phyloP scores from a whole-genome alignment of 2,797 vertebrate genomes.

The Podarcis lilfordi region DNA sequence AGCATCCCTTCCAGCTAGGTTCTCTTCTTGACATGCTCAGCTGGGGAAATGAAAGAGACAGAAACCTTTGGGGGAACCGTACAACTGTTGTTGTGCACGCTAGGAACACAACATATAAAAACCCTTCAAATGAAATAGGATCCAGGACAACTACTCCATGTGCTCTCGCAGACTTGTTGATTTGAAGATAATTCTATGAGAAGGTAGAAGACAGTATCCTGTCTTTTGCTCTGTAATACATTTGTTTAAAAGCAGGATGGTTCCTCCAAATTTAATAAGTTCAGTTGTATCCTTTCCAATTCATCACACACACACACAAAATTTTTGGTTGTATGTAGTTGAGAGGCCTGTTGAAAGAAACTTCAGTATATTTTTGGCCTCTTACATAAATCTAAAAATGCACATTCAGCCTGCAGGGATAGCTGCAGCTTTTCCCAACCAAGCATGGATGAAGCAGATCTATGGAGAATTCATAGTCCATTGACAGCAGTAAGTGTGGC shows the following conservation, averaged over 20 bases:
- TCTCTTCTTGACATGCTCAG: neutral
- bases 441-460: neutral
- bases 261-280: neutral
- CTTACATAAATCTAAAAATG: slow-evolving; percentile 11
- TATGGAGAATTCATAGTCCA: neutral
- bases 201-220: neutral
- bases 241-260: neutral
- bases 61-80: neutral
- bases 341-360: slow-evolving; percentile 5
- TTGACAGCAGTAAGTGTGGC: neutral
- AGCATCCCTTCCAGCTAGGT: neutral
- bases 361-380: slow-evolving; percentile 16
- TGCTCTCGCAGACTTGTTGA: neutral
- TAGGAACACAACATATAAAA: neutral
- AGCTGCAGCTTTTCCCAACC: neutral
- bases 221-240: neutral
- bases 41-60: neutral
- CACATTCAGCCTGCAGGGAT: slow-evolving; percentile 6
- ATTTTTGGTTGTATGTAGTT: neutral
- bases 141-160: neutral
- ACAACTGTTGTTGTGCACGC: neutral
- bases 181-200: neutral
- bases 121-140: neutral
- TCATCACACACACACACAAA: neutral
- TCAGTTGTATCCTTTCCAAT: neutral